A percentile compares a stretch with the other conserved stretches of the same genome.
phyloP scores from a whole-genome alignment of 2,888 invertebrate genomes.

The Alloplasta piceator region DNA sequence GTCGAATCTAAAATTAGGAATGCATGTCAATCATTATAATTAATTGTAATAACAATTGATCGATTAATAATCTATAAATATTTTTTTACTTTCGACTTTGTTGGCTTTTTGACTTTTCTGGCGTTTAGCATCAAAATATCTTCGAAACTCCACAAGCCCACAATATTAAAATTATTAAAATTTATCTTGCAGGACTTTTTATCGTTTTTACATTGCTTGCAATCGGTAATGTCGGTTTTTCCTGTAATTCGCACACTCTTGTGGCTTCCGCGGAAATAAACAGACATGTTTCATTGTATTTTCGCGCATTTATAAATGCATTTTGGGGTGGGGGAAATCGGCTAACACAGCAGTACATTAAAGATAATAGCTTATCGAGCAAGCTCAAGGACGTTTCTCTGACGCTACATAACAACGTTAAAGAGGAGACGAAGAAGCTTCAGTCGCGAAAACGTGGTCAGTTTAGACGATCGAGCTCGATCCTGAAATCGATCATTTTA shows the following conservation, averaged over 20 bases:
- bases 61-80: too few relatives aligned
- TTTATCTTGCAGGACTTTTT: too few relatives aligned
- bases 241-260: not conserved
- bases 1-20: too few relatives aligned
- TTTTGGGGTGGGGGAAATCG: not conserved
- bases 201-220: too few relatives aligned
- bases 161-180: too few relatives aligned
- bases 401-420: not conserved
- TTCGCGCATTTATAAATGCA: too few relatives aligned
- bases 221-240: not conserved
- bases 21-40: too few relatives aligned
- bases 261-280: not conserved
- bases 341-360: slow-evolving; percentile 1
- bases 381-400: slow-evolving; percentile 71
- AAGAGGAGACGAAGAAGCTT: slow-evolving; percentile 30
- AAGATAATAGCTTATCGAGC: slow-evolving; percentile 71
- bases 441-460: slow-evolving; percentile 23
- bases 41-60: too few relatives aligned
- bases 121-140: too few relatives aligned
- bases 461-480: not conserved
- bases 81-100: too few relatives aligned
- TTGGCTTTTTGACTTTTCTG: too few relatives aligned
- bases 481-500: not conserved
- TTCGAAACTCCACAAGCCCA: too few relatives aligned
- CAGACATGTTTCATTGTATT: not conserved